Evolutionary conservation across 1,140 invertebrate genomes (phyloP).

Genomic region (Danaus plexippus): DNA sequence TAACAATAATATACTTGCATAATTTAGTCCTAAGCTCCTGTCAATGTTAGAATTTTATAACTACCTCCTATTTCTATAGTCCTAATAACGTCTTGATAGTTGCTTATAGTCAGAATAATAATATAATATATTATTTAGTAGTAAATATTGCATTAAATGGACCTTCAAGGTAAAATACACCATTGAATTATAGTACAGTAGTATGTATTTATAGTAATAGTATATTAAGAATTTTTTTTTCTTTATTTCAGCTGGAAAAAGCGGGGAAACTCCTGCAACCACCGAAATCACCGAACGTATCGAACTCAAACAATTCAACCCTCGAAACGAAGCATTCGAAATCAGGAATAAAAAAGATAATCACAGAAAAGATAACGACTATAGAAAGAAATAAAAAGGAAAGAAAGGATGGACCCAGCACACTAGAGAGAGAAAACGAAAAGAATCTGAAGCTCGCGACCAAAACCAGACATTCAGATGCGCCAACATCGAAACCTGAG

Average conservation of each 20-base stretch:
- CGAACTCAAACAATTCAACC: slow-evolving; percentile 68
- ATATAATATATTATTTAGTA: no score
- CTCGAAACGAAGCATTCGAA: slow-evolving; percentile 62
- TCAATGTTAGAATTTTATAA: no score
- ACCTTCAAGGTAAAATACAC: no score
- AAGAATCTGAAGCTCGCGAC: slow-evolving; percentile 64
- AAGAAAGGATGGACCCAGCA: slow-evolving; percentile 69
- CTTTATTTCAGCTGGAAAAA: slow-evolving; percentile 65
- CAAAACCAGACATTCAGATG: slow-evolving; percentile 50
- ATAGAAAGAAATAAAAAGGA: slow-evolving; percentile 70
- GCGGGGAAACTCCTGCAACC: slow-evolving; percentile 60
- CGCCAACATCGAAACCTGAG: slow-evolving; percentile 50
- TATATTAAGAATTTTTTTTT: slow-evolving; percentile 17
- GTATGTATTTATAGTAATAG: not conserved
- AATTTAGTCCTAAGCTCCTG: no score
- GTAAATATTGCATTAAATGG: no score
- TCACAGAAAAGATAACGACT: slow-evolving; percentile 64
- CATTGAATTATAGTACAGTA: no score
- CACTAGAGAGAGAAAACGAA: slow-evolving; percentile 69
- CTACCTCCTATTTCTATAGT: no score
- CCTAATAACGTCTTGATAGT: no score
- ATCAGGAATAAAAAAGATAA: slow-evolving; percentile 66
- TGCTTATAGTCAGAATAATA: no score
- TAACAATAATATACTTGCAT: no score
- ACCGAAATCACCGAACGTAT: slow-evolving; percentile 56